Base-by-base conservation (phyloP, 2,113 vertebrate genomes). In the Herpailurus yagouaroundi region DNA sequence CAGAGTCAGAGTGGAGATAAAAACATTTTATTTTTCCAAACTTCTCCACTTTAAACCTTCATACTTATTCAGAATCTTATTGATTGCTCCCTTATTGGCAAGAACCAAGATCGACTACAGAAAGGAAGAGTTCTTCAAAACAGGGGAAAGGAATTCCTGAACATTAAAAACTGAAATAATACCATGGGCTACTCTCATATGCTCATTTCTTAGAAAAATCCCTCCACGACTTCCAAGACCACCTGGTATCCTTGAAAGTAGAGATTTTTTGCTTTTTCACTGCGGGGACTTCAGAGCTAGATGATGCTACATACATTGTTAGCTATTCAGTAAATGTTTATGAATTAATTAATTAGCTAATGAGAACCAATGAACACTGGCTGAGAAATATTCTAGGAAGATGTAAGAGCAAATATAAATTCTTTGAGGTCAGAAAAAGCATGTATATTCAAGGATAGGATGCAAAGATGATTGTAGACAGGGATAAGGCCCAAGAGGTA, bases 191-290 rank as follows among this genome's bases (percentile, higher is more conserved):
- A 2, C 29, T 90, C 27, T 93, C 38, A 15, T 9, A 27, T 23
- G 21, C 55, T 89, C 8, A 16, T 21, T 14, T 48, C 12, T 88
- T 96, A 38, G 66, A 55, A 63, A 15, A 74, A 91, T 12, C 16
- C 38, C 69, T 55, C 2, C 7, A 73, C 57, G 11, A 57, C 0
- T 45, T 45, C 45, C 45, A 45, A 45, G 45, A 25, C 9, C 5
- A 88, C 11, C 52, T 76, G 45, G 45, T 45, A 45, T 45, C 38
- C n/a, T 96, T 94, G 29, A 68, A 19, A 74, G 21, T 27, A 74
- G n/a, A 11, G 29, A 60, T 4, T 95, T 95, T 82, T 93, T 97
- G 31, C 36, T 74, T 87, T 84, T 92, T 15, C 68, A 27, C 68
- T 29, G 50, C n/a, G 38, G 13, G 52, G 19, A 74, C 13, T 68